A percentile compares a stretch with the other conserved stretches of the same genome.
Evolutionary conservation across 2,888 invertebrate species (phyloP).

Genomic region (Hofmannophila pseudospretella): DNA sequence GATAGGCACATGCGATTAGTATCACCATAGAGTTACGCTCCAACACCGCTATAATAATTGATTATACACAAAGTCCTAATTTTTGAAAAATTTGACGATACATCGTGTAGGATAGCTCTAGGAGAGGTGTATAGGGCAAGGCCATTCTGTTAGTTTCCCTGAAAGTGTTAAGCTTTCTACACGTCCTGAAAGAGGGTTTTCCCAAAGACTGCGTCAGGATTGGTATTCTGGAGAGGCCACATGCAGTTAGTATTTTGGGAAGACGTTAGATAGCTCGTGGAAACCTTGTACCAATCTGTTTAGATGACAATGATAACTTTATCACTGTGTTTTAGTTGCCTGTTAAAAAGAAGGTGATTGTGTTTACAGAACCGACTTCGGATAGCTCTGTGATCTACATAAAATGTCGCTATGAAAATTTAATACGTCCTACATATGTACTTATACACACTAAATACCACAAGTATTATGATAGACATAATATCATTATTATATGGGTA

Average conservation of each 20-base stretch:
- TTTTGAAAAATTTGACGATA: not conserved
- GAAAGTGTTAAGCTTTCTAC: conserved; percentile 42
- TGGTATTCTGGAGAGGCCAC: conserved; percentile 47
- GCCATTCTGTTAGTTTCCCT: conserved; percentile 48
- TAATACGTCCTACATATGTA: conserved; percentile 4
- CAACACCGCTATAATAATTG: conserved; percentile 5
- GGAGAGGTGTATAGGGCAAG: conserved; percentile 35
- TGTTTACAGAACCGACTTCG: too few species aligned
- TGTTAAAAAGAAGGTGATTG: too few species aligned
- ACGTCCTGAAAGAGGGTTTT: conserved; percentile 11
- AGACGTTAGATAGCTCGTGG: conserved; percentile 36
- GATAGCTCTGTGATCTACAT: not conserved
- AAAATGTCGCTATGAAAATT: conserved; percentile 4
- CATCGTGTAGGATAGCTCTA: conserved; percentile 27
- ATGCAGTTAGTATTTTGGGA: conserved; percentile 60
- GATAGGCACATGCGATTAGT: conserved; percentile 50
- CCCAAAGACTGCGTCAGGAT: conserved; percentile 49
- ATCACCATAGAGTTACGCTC: conserved; percentile 3
- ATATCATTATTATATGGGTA: conserved; percentile 24
- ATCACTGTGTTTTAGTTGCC: too few species aligned
- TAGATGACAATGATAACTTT: too few species aligned
- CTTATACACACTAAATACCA: conserved; percentile 7
- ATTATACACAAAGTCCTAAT: not conserved
- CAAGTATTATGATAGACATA: conserved; percentile 9
- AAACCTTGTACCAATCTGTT: too few species aligned